Evolutionary conservation across 2,113 vertebrate species (phyloP), one percentile per base, ranked within the genome.

Genomic region (Heterotilapia buettikoferi): DNA sequence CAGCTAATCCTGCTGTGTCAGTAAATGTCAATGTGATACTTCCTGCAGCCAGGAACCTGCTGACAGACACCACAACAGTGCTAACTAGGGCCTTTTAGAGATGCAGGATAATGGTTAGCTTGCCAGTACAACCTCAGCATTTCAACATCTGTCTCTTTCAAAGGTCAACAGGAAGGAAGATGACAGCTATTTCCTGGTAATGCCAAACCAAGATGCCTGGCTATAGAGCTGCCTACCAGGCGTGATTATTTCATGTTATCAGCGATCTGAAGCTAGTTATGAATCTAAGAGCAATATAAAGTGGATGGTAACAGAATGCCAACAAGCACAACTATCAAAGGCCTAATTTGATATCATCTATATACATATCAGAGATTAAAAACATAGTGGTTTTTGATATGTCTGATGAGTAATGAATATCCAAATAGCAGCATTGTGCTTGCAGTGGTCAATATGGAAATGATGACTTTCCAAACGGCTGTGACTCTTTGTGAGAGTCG

Each of bases 21-120:
- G 2, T 7, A 29, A 52, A 76, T 59, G 84, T 81, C 84, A 53
- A 33, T 83, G 19, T 43, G 82, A 66, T 82, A 80, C 90, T 66
- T 89, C 81, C 84, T 80, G 56, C 78, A 71, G 59, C 5, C 90
- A 89, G 94, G 93, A 95, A 94, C 88, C 82, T 73, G 92, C 83
- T 89, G 94, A 94, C 93, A 94, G 89, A 47, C 81, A 83, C 80
- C 76, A 83, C 68, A 47, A 57, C 83, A 83, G 86, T 2, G 90
- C 90, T 92, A 86, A 94, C 57, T 52, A 54, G 81, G 79, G 24
- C 71, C 88, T 90, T 63, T 89, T 93, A 88, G 29, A 90, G 29
- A 76, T 2, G 66, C 85, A 89, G 71, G 91, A 82, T 93, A 95
- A 94, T 93, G 93, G 90, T 94, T 95, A 93, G 92, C 94, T 80